phyloP scores from a whole-genome alignment of 1,140 invertebrate genomes.

The Drosophila repletoides region DNA sequence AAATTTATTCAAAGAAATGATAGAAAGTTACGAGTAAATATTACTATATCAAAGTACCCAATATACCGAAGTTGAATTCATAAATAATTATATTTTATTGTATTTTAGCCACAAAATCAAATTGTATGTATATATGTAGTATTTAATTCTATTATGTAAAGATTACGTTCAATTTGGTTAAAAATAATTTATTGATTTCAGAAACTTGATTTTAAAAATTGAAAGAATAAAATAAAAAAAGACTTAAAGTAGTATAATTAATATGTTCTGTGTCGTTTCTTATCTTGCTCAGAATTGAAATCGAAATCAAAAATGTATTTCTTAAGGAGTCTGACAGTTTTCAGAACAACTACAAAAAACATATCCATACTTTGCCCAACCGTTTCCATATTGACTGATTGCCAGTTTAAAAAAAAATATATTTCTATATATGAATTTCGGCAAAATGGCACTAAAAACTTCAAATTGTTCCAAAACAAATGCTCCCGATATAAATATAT shows the following conservation, averaged over 20 bases:
- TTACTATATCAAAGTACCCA: conserved; percentile 20
- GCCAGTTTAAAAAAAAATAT: conserved; percentile 9
- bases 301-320: conserved; percentile 43
- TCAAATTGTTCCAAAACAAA: conserved; percentile 50
- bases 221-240: conserved; percentile 60
- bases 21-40: conserved; percentile 6
- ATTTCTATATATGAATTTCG: conserved; percentile 56
- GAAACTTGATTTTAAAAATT: conserved; percentile 57
- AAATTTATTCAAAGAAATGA: conserved; percentile 23
- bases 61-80: conserved; percentile 39
- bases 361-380: conserved; percentile 32
- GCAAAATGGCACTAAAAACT: conserved; percentile 77
- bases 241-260: conserved; percentile 54
- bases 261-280: conserved; percentile 50
- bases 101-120: conserved; percentile 49
- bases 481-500: no score
- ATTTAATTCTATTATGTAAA: conserved; percentile 48
- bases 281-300: conserved; percentile 53
- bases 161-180: conserved; percentile 62
- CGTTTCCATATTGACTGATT: conserved; percentile 24
- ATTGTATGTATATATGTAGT: conserved; percentile 33
- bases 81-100: conserved; percentile 40
- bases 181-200: conserved; percentile 76
- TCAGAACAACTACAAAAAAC: conserved; percentile 34
- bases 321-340: conserved; percentile 44